Evolutionary conservation across 2,113 vertebrate species (phyloP), one percentile per base, ranked within the genome.

Genomic region (Motacilla alba): DNA sequence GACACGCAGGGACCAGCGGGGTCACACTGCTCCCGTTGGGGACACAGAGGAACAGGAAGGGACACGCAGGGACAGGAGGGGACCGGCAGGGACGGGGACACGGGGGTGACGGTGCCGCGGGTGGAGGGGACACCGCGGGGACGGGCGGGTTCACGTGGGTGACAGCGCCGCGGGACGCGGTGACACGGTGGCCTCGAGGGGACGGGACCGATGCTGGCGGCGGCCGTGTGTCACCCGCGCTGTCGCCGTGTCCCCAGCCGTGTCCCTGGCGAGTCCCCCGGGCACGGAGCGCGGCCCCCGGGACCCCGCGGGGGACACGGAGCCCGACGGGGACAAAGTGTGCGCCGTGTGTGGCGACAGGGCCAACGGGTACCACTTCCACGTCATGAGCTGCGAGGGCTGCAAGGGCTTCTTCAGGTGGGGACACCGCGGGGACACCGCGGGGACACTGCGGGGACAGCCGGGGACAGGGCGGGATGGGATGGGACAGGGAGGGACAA

Each of bases 321-420:
- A 95, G 41, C 33, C n/a, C 0, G 53, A 83, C 1, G 90, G 91
- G 50, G 89, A 86, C 9, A 97, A 96, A 39, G 86, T 90, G 33
- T 98, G 98, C 4, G 91, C 87, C 3, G 98, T 98, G 18, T 98
- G 97, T 0, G 96, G 97, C 39, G 97, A 98, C 91, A 87, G 55
- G 2, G 98, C 98, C 85, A 97, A 83, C 0, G 98, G 98, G 26
- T 98, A 74, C 70, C 70, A 74, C 52, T 74, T 74, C 70, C 70
- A 73, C 31, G 69, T 53, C 80, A 99, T 99, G 99, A 99, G 99
- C 89, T 99, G 99, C 17, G 99, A 99, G 93, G 99, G 99, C 97
- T 99, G 99, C 98, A 99, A 99, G 97, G 99, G 99, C 41, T 99
- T 99, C 96, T 99, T 99, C 98, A 98, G 99, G 99, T 70, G 33